phyloP scores from a whole-genome alignment of 2,113 vertebrate genomes.

The Caretta caretta region DNA sequence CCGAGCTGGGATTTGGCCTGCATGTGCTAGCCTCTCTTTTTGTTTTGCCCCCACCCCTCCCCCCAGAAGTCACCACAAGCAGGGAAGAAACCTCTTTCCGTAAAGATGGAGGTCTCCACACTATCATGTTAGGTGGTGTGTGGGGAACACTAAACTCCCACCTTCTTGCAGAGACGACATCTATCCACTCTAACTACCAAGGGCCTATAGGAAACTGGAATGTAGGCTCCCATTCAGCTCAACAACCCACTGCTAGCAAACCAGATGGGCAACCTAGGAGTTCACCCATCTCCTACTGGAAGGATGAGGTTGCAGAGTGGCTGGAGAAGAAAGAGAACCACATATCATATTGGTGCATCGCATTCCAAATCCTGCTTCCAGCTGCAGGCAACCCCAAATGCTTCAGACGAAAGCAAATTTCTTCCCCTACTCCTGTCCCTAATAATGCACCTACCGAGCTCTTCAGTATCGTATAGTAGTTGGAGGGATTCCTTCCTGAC shows the following conservation, averaged over 20 bases:
- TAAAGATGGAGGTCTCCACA: not conserved
- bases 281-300: not conserved
- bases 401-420: not conserved
- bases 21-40: not conserved
- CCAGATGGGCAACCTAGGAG: not conserved
- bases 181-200: not conserved
- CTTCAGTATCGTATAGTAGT: not conserved
- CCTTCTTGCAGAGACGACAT: not conserved
- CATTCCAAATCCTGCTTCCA: not conserved
- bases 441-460: rapidly evolving
- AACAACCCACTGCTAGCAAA: not conserved
- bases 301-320: not conserved
- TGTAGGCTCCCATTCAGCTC: not conserved
- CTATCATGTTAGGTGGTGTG: not conserved
- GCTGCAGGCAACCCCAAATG: not conserved
- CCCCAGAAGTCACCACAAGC: not conserved
- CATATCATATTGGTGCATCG: rapidly evolving
- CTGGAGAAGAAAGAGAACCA: not conserved
- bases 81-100: not conserved
- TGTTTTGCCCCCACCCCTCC: not conserved
- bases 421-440: not conserved
- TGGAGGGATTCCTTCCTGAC: not conserved
- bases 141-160: not conserved
- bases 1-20: not conserved
- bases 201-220: not conserved